phyloP scores from a whole-genome alignment of 2,113 vertebrate species.

The Sinocyclocheilus anophthalmus region DNA sequence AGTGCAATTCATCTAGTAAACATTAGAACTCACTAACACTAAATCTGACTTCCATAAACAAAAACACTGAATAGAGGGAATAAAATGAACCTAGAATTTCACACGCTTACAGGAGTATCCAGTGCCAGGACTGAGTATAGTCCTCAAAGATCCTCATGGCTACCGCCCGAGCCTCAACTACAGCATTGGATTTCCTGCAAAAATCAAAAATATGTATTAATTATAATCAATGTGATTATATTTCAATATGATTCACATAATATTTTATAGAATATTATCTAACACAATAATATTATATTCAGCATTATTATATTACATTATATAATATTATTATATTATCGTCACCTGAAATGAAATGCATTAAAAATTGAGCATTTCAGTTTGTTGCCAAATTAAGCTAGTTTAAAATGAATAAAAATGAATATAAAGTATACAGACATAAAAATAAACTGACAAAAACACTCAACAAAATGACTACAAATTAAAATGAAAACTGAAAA shows the following conservation, averaged over 20 bases:
- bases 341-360: too few relatives aligned
- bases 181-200: conserved; percentile 84
- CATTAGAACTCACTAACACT: not conserved
- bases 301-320: too few relatives aligned
- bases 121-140: conserved; percentile 94
- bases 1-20: not conserved
- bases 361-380: too few relatives aligned
- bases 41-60: not conserved
- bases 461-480: too few relatives aligned
- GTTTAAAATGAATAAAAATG: too few relatives aligned
- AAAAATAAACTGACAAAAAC: too few relatives aligned
- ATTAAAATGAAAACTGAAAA: too few relatives aligned
- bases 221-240: not conserved
- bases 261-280: not conserved
- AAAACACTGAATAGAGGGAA: not conserved
- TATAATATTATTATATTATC: too few relatives aligned
- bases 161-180: conserved; percentile 84
- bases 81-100: not conserved
- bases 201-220: not conserved
- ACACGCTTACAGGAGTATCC: conserved; percentile 89
- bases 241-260: not conserved
- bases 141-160: conserved; percentile 97
- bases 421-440: too few relatives aligned
- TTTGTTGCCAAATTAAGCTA: too few relatives aligned
- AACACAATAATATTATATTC: too few relatives aligned